Percentiles rank a stretch among this genome's conserved stretches.
These are phyloP conservation scores for Monarcha castaneiventris DNA, from an alignment of 2,113 vertebrate genomes.

Conservation along the genomic window DNA sequence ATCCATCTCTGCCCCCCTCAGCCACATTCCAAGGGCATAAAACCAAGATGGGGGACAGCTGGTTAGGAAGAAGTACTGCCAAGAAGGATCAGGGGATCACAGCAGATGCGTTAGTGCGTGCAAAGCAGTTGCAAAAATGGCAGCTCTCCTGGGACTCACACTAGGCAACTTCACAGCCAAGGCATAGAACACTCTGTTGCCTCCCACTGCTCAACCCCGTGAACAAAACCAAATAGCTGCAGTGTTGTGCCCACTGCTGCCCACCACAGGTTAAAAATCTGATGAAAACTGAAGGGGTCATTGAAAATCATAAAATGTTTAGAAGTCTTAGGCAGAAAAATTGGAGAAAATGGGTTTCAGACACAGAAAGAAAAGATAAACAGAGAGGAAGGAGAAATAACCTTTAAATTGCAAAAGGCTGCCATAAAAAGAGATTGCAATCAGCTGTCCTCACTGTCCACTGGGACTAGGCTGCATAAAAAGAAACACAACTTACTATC, in stretches of 20 bases:
- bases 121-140: not conserved
- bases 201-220: not conserved
- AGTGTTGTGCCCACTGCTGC: not conserved
- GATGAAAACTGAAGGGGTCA: not conserved
- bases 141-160: not conserved
- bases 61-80: not conserved
- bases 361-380: not conserved
- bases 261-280: not conserved
- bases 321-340: not conserved
- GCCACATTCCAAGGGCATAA: not conserved
- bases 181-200: not conserved
- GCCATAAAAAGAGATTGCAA: not conserved
- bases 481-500: not conserved
- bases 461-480: not conserved
- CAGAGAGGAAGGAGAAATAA: not conserved
- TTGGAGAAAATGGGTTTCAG: not conserved
- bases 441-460: not conserved
- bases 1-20: not conserved
- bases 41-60: not conserved
- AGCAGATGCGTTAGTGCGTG: not conserved
- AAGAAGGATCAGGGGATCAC: not conserved
- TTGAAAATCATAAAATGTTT: not conserved
- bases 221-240: not conserved
- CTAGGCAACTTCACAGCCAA: accelerated
- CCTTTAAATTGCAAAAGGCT: not conserved